Percentiles rank a stretch among this genome's conserved stretches.
These are phyloP conservation scores for Stenolophus ochropezus DNA, from an alignment of 2,888 invertebrate species.

Conservation along the genomic window DNA sequence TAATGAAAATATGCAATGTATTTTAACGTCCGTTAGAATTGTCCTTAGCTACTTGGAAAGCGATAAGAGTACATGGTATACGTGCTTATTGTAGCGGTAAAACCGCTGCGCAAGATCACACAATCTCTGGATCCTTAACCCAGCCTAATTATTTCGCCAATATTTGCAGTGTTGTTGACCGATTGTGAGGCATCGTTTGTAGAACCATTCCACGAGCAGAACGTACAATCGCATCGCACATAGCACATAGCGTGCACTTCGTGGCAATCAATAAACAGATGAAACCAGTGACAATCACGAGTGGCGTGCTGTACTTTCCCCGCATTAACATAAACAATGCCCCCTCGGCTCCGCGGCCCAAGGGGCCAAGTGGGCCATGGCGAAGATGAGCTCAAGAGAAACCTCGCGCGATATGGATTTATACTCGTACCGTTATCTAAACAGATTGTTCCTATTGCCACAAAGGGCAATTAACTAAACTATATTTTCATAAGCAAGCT, in stretches of 20 bases:
- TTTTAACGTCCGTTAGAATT: no score
- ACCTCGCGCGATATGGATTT: background rate
- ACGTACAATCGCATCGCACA: background rate
- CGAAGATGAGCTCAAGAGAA: background rate
- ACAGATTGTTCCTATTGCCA: no score
- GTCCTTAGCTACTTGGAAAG: no score
- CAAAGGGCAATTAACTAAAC: no score
- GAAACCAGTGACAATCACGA: conserved; percentile 56
- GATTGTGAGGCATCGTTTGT: background rate
- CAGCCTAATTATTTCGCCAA: background rate
- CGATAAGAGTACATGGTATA: no score
- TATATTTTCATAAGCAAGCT: no score
- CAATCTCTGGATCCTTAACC: background rate
- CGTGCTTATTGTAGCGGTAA: no score
- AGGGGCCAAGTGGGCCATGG: background rate
- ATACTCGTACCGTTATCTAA: no score
- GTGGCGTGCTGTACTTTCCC: conserved; percentile 52
- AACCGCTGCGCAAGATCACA: no score
- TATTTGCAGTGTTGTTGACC: background rate
- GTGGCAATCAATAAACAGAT: conserved; percentile 55
- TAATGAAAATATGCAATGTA: no score
- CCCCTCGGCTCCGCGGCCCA: background rate
- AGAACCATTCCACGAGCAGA: background rate
- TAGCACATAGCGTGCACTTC: conserved; percentile 66
- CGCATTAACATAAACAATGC: conserved; percentile 47